phyloP scores from a whole-genome alignment of 2,797 vertebrate genomes.

The Micropoecilia bifurca region DNA sequence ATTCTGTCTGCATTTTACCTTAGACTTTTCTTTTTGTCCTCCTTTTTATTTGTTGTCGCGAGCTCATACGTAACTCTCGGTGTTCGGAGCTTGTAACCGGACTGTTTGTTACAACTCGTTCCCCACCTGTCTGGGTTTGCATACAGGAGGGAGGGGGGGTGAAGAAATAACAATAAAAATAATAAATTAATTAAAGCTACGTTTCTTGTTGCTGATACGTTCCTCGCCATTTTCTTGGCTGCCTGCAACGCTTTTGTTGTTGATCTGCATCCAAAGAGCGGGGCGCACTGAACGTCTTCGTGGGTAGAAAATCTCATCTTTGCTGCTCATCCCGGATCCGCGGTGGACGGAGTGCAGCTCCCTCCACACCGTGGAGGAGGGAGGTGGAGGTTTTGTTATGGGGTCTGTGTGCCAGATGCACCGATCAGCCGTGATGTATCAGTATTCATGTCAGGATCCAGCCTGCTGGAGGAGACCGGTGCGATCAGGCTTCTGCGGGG shows the following conservation, averaged over 20 bases:
- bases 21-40: neutral
- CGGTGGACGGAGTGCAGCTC: neutral
- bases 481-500: neutral
- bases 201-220: neutral
- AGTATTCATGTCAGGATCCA: conserved; percentile 41
- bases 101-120: conserved; percentile 19
- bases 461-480: conserved; percentile 13
- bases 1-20: neutral
- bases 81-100: neutral
- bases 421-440: conserved; percentile 14
- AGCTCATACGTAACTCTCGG: conserved; percentile 31
- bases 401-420: neutral
- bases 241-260: conserved; percentile 5
- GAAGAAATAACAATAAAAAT: neutral
- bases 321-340: neutral
- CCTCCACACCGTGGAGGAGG: conserved; percentile 1
- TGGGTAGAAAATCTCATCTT: neutral
- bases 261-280: neutral
- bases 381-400: neutral
- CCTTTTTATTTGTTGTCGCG: neutral
- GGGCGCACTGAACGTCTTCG: neutral
- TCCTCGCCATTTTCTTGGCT: conserved; percentile 14
- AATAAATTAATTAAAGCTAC: neutral
- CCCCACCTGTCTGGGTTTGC: conserved; percentile 1
- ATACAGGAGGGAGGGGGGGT: neutral